These are phyloP conservation scores for Temnopleurus reevesii DNA, from an alignment of 53 echinoderm and acorn worm genomes.

Conservation along the genomic window DNA sequence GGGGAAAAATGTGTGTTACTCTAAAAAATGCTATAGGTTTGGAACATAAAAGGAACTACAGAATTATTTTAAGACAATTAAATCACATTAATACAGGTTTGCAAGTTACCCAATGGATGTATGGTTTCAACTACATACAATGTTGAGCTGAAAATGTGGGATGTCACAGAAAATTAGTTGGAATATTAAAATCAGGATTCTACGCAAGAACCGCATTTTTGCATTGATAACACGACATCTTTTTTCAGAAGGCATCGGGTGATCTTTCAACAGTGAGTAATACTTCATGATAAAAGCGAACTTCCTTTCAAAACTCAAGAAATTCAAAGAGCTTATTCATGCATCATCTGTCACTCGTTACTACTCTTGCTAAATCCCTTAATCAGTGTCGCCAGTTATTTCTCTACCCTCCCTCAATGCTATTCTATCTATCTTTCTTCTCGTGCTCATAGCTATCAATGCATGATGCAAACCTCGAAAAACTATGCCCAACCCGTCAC, in stretches of 20 bases:
- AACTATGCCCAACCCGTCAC: neutral
- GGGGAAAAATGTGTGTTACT: too few species aligned
- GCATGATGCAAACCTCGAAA: neutral
- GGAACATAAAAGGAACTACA: too few species aligned
- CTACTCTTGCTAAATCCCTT: slow-evolving; percentile 40
- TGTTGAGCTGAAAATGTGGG: too few species aligned
- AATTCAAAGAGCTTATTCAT: slow-evolving; percentile 7
- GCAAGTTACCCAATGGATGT: too few species aligned
- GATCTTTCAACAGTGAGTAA: slow-evolving; percentile 23
- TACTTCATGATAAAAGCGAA: slow-evolving; percentile 17
- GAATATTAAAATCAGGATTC: too few species aligned
- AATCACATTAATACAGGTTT: too few species aligned
- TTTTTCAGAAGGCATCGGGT: neutral
- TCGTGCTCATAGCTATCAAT: neutral
- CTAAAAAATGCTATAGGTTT: too few species aligned
- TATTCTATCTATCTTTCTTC: neutral
- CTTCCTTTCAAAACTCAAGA: neutral
- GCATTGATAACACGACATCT: too few species aligned
- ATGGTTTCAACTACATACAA: too few species aligned
- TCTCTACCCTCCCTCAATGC: neutral
- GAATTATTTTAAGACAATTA: too few species aligned
- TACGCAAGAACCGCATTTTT: too few species aligned
- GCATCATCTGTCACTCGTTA: slow-evolving; percentile 1
- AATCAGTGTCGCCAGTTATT: slow-evolving; percentile 12
- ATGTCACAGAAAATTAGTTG: too few species aligned